Evolutionary conservation across 2,888 invertebrate species (phyloP), one percentile per base, ranked within the genome.

Genomic region (Emmelina monodactyla): DNA sequence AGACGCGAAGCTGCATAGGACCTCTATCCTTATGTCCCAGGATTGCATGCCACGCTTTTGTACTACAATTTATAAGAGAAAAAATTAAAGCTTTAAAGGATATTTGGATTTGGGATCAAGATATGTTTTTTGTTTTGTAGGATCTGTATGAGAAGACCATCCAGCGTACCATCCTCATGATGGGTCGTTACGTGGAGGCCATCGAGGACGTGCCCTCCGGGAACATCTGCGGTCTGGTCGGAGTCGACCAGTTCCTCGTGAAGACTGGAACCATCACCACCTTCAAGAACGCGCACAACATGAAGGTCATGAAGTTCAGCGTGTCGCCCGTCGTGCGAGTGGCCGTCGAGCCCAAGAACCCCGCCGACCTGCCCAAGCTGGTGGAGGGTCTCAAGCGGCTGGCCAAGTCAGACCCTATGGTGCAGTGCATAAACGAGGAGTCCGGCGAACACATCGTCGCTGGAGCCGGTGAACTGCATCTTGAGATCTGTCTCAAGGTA

Each of bases 371-470:
- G 75, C 99, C 99, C 51, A 99, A 99, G 82, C 85, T 99, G 57
- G 98, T 98, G 38, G 97, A 98, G 85, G 93, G 98, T 68, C 85
- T 99, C 43, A 99, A 99, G 83, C 95, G 99, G 82, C 84, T 99
- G 61, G 96, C 98, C 63, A 99, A 99, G 80, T 99, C 98, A 37
- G 99, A 99, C 85, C 99, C 99, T 86, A 99, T 99, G 98, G 99
- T 99, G 51, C 94, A 99, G 83, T 98, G 97, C 84, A 94, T 96
- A 82, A 97, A 95, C 75, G 97, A 98, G 83, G 98, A 98, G 80
- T 97, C 97, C 41, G 98, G 99, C 46, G 99, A 99, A 76, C 97
- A 99, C 82, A 98, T 99, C 72, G 94, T 99, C 62, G 99, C 99
- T 53, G 99, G 99, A 51, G 99, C 99, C 51, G 99, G 99, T 59